Evolutionary conservation across 2,888 invertebrate genomes (phyloP), one percentile per base, ranked within the genome.

Genomic region (Drosophila macrospina): DNA sequence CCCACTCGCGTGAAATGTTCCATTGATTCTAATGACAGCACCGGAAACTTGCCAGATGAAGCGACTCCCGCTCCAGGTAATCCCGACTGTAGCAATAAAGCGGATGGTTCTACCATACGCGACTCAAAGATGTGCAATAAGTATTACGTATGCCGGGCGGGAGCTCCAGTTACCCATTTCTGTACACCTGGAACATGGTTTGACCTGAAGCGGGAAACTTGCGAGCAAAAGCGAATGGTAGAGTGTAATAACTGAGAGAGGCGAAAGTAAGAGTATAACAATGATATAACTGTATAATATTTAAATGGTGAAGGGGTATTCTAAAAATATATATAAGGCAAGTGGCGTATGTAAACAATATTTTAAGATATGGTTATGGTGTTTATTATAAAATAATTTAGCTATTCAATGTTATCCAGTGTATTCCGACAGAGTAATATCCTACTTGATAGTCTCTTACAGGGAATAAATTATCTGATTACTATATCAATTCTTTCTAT

Each of bases 141-240:
- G 61, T 86, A 68, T 34, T 86, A 69, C 28, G 52, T 74, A 5
- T 86, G 85, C 15, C 24, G 15, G 0, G 61, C 67, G 1, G 82
- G 69, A 34, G 47, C 13, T 8, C 51, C 85, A 8, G 32, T 37
- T 5, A 34, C 57, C n/a, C 68, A 72, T 37, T 82, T 72, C 45
- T 82, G 87, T 60, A 55, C 24, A 6, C 68, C 78, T 5, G 85
- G 85, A 5, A 36, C 68, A 15, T 69, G 86, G 80, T 83, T 83
- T 62, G 84, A 80, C 45, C 42, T 56, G 7, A 52, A 66, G 26
- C 63, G 41, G 13, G 36, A 50, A 26, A 57, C 59, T 41, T 84
- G 84, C 36, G 47, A 32, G 7, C 41, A 48, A 20, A 61, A 73
- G 52, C 50, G 13, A 0, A 7, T 65, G 24, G 73, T 72, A 26